Base-by-base conservation (phyloP, 2,113 vertebrate genomes). In the Tychaedon coryphoeus region DNA sequence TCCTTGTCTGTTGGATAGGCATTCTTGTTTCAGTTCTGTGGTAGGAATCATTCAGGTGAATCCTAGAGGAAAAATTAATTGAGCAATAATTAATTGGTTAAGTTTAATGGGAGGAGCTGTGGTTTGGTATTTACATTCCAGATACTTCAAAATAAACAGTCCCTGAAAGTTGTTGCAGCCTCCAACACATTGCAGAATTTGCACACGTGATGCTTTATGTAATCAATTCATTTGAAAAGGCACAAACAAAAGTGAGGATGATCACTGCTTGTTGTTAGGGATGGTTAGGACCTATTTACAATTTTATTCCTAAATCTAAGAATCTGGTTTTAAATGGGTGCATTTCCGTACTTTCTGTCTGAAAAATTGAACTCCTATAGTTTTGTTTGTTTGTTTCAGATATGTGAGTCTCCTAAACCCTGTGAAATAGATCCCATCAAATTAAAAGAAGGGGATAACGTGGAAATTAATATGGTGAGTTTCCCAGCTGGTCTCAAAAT, bases 391-490 rank as follows among this genome's bases (percentile, higher is more conserved):
- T 69, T 96, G 53, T 97, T 98, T 88, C 94, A 98, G 99, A 99
- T 99, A 93, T 99, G 99, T 93, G 99, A 99, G 61, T 99, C 99
- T 88, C 99, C 98, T 91, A 99, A 99, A 97, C 97, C 99, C 34
- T 99, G 99, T 98, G 99, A 99, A 97, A 99, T 99, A 65, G 99
- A 99, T 97, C 99, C 99, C 8, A 93, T 99, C 89, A 99, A 98
- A 97, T 97, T 99, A 88, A 99, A 98, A 98, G 99, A 99, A 97
- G 99, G 99, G 2, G 99, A 99, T 97, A 99, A 99, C 14, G 98
- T 99, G 83, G 99, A 99, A 95, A 98, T 98, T 77, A 99, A 99
- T 97, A 99, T 99, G 98, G 99, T 98, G 91, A 91, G 93, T 96
- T 47, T 72, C 26, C 24, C 75, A 19, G 5, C 87, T 40, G 60